These are phyloP conservation scores for Morelia viridis DNA, from an alignment of 2,797 vertebrate genomes.

Conservation along the genomic window DNA sequence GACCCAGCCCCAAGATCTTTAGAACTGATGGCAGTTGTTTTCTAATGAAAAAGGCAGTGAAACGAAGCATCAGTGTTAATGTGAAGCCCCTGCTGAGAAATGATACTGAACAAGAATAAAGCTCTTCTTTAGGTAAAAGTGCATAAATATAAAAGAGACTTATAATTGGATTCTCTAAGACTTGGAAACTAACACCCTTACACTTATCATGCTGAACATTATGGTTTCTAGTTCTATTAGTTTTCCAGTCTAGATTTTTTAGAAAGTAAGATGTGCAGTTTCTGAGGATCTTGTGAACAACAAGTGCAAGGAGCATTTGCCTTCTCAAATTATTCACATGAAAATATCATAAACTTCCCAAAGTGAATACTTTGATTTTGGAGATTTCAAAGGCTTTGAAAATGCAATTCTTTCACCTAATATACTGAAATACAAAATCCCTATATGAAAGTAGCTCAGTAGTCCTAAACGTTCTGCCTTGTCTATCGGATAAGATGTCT, in stretches of 20 bases:
- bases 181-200: slow-evolving; percentile 73
- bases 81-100: slow-evolving; percentile 75
- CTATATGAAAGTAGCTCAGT: slow-evolving; percentile 23
- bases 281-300: slow-evolving; percentile 79
- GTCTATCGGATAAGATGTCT: slow-evolving; percentile 14
- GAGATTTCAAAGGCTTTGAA: slow-evolving; percentile 72
- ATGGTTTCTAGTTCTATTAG: slow-evolving; percentile 80
- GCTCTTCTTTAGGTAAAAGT: slow-evolving; percentile 71
- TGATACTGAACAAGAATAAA: slow-evolving; percentile 73
- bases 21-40: slow-evolving; percentile 57
- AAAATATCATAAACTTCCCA: slow-evolving; percentile 76
- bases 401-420: slow-evolving; percentile 55
- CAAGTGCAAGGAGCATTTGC: slow-evolving; percentile 75
- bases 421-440: slow-evolving; percentile 61
- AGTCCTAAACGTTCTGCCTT: slow-evolving; percentile 1
- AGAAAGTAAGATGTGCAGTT: slow-evolving; percentile 75
- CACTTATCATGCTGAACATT: slow-evolving; percentile 76
- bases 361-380: slow-evolving; percentile 77
- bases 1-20: slow-evolving; percentile 43
- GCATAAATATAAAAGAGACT: slow-evolving; percentile 75
- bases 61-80: slow-evolving; percentile 68
- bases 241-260: slow-evolving; percentile 76
- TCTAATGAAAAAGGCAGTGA: slow-evolving; percentile 74
- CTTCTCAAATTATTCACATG: slow-evolving; percentile 79
- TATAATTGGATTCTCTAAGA: slow-evolving; percentile 82